Evolutionary conservation across 92 coral and sea anemone genomes (phyloP).

Genomic region (Zoanthus solanderi): DNA sequence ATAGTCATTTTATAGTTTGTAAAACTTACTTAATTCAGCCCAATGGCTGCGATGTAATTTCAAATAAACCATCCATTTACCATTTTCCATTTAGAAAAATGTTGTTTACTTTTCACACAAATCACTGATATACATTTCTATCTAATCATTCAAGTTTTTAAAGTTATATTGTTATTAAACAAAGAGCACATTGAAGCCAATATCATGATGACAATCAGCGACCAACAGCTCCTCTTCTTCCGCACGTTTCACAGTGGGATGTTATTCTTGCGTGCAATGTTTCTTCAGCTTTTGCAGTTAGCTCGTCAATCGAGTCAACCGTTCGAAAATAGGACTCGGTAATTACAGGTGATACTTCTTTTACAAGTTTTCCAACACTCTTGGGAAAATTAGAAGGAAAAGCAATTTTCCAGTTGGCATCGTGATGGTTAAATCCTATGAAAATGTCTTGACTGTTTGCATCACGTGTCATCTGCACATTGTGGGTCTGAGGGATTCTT

Average conservation of each 20-base stretch:
- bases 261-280: not conserved
- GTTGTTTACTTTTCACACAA: too few species aligned
- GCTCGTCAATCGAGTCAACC: not conserved
- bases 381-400: slow-evolving; percentile 50
- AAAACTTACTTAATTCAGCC: too few species aligned
- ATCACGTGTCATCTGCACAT: slow-evolving; percentile 20
- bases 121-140: too few species aligned
- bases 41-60: too few species aligned
- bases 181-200: too few species aligned
- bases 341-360: not conserved
- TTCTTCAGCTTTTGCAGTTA: not conserved
- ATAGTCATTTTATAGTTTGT: too few species aligned
- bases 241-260: not conserved
- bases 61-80: too few species aligned
- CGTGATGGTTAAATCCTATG: slow-evolving; percentile 22
- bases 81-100: too few species aligned
- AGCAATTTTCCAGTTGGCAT: not conserved
- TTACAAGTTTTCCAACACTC: not conserved
- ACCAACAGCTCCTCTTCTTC: not conserved
- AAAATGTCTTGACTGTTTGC: slow-evolving; percentile 12
- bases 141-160: too few species aligned
- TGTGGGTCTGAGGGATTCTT: slow-evolving; percentile 15
- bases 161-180: too few species aligned
- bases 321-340: not conserved
- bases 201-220: not conserved